Conservation (phyloP, 2,113 vertebrate genomes). For the Thomomys bottae region DNA sequence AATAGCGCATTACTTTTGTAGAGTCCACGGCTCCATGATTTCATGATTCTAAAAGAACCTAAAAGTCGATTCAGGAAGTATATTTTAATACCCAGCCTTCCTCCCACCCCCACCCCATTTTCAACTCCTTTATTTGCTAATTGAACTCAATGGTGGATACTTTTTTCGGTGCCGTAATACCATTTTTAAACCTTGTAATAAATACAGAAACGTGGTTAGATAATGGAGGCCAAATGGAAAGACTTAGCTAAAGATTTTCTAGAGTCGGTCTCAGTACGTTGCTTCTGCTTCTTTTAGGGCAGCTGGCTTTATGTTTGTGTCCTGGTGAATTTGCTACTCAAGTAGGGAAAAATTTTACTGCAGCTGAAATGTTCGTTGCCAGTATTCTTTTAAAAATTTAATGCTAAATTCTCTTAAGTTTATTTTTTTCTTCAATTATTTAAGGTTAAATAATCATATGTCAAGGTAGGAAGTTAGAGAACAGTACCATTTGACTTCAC, state of each 20-base stretch:
- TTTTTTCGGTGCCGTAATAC: background rate
- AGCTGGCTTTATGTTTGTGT: conserved; percentile 12
- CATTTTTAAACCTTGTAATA: background rate
- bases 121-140: conserved; percentile 25
- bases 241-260: background rate
- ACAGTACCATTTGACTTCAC: background rate
- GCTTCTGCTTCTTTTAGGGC: background rate
- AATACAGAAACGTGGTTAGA: background rate
- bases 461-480: background rate
- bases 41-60: background rate
- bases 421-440: conserved; percentile 13
- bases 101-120: background rate
- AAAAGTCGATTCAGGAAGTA: conserved; percentile 57
- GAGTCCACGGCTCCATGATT: conserved; percentile 46
- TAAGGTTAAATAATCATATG: conserved; percentile 23
- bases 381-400: background rate
- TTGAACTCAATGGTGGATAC: background rate
- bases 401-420: conserved; percentile 6
- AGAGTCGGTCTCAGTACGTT: background rate
- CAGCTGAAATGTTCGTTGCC: background rate
- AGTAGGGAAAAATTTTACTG: background rate
- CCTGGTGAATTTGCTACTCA: background rate
- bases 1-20: background rate
- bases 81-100: background rate
- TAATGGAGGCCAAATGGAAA: background rate